These are phyloP conservation scores for Zoroaster sp. DNA, from an alignment of 53 echinoderm and acorn worm species.

Conservation along the genomic window DNA sequence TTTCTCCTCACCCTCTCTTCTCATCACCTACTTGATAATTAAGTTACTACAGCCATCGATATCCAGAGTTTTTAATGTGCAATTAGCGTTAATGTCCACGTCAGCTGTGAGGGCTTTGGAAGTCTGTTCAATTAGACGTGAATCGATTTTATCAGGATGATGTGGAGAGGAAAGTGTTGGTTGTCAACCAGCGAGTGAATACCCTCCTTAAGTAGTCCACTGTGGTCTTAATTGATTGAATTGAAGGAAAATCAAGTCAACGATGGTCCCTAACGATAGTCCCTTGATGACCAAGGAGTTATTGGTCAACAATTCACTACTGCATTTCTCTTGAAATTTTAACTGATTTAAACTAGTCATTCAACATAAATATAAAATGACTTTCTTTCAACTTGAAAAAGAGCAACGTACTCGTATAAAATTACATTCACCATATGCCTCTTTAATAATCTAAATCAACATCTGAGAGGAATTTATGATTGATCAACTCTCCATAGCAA, in stretches of 20 bases:
- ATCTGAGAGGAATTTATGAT: no score
- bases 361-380: no score
- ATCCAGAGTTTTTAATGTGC: constrained; percentile 20
- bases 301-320: no score
- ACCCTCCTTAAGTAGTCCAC: background rate
- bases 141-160: background rate
- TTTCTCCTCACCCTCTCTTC: background rate
- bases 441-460: no score
- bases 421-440: no score
- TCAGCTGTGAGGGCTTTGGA: background rate
- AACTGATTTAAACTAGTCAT: no score
- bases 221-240: background rate
- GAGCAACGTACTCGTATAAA: no score
- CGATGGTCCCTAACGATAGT: background rate
- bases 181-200: background rate
- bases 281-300: background rate
- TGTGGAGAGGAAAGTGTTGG: background rate
- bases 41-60: background rate
- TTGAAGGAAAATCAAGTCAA: background rate
- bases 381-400: no score
- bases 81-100: constrained; percentile 39
- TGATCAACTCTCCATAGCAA: background rate
- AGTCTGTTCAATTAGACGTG: background rate
- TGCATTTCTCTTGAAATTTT: background rate
- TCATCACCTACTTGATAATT: background rate